Percentiles rank a stretch among this genome's conserved stretches.
Conservation (phyloP, 2,113 vertebrate genomes). For the Acrocephalus arundinaceus region DNA sequence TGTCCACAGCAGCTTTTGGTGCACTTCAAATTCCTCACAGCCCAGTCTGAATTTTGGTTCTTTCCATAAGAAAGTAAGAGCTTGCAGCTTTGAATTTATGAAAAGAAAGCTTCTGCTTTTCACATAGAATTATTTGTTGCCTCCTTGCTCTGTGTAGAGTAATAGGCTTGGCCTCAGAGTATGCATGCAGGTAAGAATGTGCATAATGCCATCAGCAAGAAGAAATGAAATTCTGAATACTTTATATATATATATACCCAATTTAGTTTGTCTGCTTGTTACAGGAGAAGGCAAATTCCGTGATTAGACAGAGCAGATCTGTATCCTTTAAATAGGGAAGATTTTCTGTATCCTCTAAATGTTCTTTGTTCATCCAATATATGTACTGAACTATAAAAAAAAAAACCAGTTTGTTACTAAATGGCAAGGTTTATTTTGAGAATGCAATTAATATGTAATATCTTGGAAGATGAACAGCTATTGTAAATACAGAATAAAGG, state of each 20-base stretch:
- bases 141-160: not conserved
- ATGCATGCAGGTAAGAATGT: not conserved
- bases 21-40: not conserved
- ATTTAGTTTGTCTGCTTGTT: not conserved
- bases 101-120: not conserved
- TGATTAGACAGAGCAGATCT: not conserved
- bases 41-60: not conserved
- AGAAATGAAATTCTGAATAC: not conserved
- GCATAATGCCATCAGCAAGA: not conserved
- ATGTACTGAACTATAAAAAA: not conserved
- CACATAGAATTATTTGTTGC: not conserved
- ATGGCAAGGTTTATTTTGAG: conserved; percentile 46
- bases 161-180: not conserved
- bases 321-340: not conserved
- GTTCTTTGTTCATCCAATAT: not conserved
- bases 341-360: not conserved
- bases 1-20: not conserved
- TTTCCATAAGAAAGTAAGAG: not conserved
- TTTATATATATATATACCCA: not conserved
- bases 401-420: not conserved
- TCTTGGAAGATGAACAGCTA: conserved; percentile 12
- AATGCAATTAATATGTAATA: conserved; percentile 9
- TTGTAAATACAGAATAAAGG: conserved; percentile 19
- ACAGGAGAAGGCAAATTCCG: not conserved
- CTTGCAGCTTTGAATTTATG: not conserved